Conservation (phyloP, 2,797 vertebrate genomes). For the Sylvilagus floridanus region DNA sequence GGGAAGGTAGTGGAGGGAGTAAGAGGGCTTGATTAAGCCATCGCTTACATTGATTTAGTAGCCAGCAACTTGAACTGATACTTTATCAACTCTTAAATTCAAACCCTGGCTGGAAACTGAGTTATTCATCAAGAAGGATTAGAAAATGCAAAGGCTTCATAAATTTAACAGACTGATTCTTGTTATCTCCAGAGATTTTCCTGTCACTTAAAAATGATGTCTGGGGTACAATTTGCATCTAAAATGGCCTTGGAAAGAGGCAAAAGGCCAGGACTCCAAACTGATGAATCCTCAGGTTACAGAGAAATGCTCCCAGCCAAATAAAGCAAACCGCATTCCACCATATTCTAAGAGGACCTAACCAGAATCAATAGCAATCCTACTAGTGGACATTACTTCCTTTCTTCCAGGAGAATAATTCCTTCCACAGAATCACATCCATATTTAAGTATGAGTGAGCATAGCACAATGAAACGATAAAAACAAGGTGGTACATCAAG, state of each 20-base stretch:
- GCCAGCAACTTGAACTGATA: constrained; percentile 84
- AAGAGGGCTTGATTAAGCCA: constrained; percentile 71
- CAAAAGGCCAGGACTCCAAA: constrained; percentile 87
- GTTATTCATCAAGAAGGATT: constrained; percentile 89
- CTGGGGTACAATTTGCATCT: constrained; percentile 87
- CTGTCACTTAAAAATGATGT: constrained; percentile 88
- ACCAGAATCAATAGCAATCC: constrained; percentile 40
- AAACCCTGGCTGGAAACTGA: constrained; percentile 87
- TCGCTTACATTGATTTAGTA: constrained; percentile 87
- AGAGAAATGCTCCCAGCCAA: constrained; percentile 84
- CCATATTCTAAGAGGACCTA: constrained; percentile 69
- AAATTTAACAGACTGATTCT: constrained; percentile 87
- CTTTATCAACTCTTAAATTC: constrained; percentile 88
- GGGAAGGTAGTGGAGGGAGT: constrained; percentile 73
- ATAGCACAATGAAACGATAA: background rate
- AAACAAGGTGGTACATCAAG: background rate
- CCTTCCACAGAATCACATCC: background rate
- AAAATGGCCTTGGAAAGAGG: constrained; percentile 88
- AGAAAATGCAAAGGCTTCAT: constrained; percentile 87
- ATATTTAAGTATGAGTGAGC: background rate
- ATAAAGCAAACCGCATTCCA: constrained; percentile 87
- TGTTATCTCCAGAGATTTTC: constrained; percentile 89
- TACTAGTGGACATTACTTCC: background rate
- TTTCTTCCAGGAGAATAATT: constrained; percentile 53
- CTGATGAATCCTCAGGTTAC: constrained; percentile 90